phyloP scores from a whole-genome alignment of 2,113 vertebrate genomes.

The Stegostoma tigrinum region DNA sequence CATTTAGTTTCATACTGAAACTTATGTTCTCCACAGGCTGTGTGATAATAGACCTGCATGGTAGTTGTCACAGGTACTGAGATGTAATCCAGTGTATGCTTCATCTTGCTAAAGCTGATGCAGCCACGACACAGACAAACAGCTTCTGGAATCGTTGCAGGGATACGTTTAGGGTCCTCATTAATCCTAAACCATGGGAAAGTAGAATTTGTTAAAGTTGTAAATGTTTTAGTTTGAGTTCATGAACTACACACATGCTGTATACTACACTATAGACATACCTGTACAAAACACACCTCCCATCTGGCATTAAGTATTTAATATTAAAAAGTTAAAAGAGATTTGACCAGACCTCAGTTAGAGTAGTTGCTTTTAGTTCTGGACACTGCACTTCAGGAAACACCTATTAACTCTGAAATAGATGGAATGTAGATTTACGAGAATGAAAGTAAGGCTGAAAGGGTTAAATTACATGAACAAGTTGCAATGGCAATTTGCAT shows the following conservation, averaged over 20 bases:
- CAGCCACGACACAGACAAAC: constrained; percentile 28
- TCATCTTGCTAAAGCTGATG: neutral
- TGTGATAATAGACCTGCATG: constrained; percentile 7
- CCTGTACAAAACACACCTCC: neutral
- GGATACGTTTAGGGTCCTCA: neutral
- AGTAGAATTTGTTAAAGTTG: neutral
- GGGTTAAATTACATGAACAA: neutral
- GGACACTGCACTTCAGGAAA: neutral
- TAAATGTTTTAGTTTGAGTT: neutral
- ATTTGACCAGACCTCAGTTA: neutral
- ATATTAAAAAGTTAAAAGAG: neutral
- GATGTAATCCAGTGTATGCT: neutral
- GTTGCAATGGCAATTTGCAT: neutral
- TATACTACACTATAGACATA: neutral
- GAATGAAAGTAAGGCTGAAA: neutral
- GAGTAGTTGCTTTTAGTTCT: neutral
- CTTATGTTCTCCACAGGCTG: neutral
- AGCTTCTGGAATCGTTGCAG: constrained; percentile 30
- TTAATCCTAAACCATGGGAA: constrained; percentile 28
- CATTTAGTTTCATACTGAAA: constrained; percentile 13
- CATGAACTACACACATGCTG: neutral
- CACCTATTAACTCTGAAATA: neutral
- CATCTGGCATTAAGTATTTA: neutral
- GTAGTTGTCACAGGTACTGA: constrained; percentile 25
- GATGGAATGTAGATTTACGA: neutral